Evolutionary conservation across 1,140 invertebrate genomes (phyloP).

Genomic region (Apis dorsata): DNA sequence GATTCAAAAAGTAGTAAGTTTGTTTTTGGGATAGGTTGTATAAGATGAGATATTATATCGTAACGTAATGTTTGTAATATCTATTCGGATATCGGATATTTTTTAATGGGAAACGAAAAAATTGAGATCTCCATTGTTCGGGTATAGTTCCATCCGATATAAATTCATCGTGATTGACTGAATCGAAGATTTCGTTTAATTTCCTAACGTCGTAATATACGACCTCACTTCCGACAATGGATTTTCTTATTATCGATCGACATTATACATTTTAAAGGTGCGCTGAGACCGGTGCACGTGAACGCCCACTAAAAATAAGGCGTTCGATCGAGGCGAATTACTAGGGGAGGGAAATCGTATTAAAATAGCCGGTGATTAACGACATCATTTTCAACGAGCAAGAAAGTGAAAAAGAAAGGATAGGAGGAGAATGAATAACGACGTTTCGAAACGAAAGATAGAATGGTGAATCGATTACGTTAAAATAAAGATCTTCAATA

Average conservation of each 20-base stretch:
- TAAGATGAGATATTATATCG: too few relatives aligned
- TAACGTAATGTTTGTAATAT: too few relatives aligned
- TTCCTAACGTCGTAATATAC: not conserved
- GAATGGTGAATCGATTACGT: conserved; percentile 29
- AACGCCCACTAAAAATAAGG: conserved; percentile 61
- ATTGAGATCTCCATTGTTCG: too few relatives aligned
- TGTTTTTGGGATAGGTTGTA: too few relatives aligned
- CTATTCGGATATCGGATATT: too few relatives aligned
- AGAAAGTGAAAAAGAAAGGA: not conserved
- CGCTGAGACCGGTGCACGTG: conserved; percentile 50
- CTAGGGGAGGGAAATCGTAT: conserved; percentile 50
- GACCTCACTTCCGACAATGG: not conserved
- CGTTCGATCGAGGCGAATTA: conserved; percentile 48
- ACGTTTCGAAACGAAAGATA: conserved; percentile 2
- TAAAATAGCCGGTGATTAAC: conserved; percentile 65
- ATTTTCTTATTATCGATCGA: conserved; percentile 54
- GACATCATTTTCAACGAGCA: conserved; percentile 42
- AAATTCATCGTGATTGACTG: conserved; percentile 4
- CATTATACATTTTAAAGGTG: conserved; percentile 60
- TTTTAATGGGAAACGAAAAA: not conserved
- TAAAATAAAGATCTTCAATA: conserved; percentile 9
- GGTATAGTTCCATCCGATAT: too few relatives aligned
- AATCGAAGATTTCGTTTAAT: conserved; percentile 35
- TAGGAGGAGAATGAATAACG: not conserved
- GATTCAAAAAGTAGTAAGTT: not conserved